phyloP scores from a whole-genome alignment of 1,140 invertebrate species.

The Dufourea novaeangliae region DNA sequence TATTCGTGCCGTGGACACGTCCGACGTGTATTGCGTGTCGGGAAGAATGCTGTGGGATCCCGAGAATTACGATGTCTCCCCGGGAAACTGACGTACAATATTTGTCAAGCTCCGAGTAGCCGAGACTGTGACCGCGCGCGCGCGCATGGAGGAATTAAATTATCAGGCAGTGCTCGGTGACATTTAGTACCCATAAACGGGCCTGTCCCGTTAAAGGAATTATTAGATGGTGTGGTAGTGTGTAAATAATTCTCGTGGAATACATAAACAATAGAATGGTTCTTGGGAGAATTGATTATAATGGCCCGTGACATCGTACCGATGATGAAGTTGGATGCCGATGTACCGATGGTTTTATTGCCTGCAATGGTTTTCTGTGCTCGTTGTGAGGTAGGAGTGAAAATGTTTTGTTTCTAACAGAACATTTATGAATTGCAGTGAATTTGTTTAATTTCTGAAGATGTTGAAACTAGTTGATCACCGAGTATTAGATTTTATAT shows the following conservation, averaged over 20 bases:
- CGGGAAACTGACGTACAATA: constrained; percentile 1
- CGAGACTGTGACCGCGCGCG: background rate
- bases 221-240: background rate
- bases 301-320: too few relatives aligned
- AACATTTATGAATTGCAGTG: too few relatives aligned
- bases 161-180: background rate
- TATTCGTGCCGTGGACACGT: background rate
- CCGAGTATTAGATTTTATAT: too few relatives aligned
- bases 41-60: background rate
- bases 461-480: too few relatives aligned
- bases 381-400: too few relatives aligned
- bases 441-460: too few relatives aligned
- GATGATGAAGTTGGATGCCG: background rate
- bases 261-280: too few relatives aligned
- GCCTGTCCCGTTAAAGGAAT: background rate
- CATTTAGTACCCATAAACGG: background rate
- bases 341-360: too few relatives aligned
- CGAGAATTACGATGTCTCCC: constrained; percentile 20
- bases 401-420: too few relatives aligned
- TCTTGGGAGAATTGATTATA: too few relatives aligned
- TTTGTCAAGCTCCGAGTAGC: background rate
- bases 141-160: background rate
- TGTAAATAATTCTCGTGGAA: background rate
- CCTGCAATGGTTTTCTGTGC: too few relatives aligned
- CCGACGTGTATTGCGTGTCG: background rate